phyloP scores from a whole-genome alignment of 1,140 invertebrate genomes.

The Psix sp. region DNA sequence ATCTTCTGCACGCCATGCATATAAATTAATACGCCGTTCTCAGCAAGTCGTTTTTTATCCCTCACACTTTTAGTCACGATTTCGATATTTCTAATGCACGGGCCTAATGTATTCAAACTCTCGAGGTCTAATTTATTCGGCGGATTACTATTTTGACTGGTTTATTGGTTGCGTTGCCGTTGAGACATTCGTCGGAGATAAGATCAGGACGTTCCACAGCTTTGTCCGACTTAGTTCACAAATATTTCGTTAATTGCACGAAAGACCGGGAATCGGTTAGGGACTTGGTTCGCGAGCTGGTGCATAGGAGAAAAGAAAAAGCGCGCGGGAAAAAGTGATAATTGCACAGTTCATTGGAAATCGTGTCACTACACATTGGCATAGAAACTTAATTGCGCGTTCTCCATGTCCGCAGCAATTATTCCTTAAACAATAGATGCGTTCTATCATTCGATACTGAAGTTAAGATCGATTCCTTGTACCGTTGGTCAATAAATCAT shows the following conservation, averaged over 20 bases:
- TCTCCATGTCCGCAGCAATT: constrained; percentile 20
- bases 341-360: constrained; percentile 44
- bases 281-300: not conserved
- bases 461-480: constrained; percentile 19
- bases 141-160: constrained; percentile 40
- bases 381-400: constrained; percentile 45
- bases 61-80: constrained; percentile 7
- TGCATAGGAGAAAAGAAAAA: not conserved
- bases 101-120: constrained; percentile 39
- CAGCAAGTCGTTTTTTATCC: constrained; percentile 2
- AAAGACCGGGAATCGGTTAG: constrained; percentile 3
- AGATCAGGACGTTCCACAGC: constrained; percentile 20
- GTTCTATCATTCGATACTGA: constrained; percentile 13
- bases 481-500: constrained; percentile 18
- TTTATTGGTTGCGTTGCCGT: constrained; percentile 42
- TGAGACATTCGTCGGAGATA: constrained; percentile 34
- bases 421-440: constrained; percentile 26
- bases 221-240: constrained; percentile 12
- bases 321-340: constrained; percentile 3
- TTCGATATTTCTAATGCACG: constrained; percentile 10
- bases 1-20: constrained; percentile 28
- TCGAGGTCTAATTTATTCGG: constrained; percentile 38
- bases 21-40: constrained; percentile 24
- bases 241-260: constrained; percentile 19
- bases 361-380: constrained; percentile 44